phyloP scores from a whole-genome alignment of 2,113 vertebrate genomes.

The Salvelinus fontinalis region DNA sequence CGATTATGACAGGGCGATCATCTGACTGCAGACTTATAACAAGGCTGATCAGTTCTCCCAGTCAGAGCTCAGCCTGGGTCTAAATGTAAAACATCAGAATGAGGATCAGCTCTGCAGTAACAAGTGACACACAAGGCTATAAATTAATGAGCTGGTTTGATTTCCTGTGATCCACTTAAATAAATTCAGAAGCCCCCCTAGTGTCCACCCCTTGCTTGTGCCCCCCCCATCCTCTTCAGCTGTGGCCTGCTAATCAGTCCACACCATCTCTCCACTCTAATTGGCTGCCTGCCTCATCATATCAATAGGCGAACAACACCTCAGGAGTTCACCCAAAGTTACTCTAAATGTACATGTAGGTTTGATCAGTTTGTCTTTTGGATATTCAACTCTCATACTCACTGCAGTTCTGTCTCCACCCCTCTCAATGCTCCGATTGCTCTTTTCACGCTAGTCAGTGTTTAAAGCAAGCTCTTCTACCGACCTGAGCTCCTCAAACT shows the following conservation, averaged over 20 bases:
- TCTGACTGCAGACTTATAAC: neutral
- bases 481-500: no score
- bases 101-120: neutral
- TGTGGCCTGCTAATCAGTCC: neutral
- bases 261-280: neutral
- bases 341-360: neutral
- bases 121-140: neutral
- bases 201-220: neutral
- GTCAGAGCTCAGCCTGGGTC: neutral
- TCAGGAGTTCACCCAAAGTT: neutral
- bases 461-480: no score
- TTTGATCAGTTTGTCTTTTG: neutral
- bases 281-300: neutral
- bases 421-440: neutral
- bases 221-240: neutral
- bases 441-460: neutral
- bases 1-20: neutral
- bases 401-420: neutral
- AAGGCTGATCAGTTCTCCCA: neutral
- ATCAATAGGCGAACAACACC: neutral
- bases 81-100: neutral
- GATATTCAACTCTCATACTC: neutral
- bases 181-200: neutral
- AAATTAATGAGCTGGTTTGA: conserved; percentile 5
- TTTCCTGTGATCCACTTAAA: neutral